Percentiles rank a stretch among this genome's conserved stretches.
These are phyloP conservation scores for Corvus cornix DNA, from an alignment of 2,113 vertebrate species.

Conservation along the genomic window DNA sequence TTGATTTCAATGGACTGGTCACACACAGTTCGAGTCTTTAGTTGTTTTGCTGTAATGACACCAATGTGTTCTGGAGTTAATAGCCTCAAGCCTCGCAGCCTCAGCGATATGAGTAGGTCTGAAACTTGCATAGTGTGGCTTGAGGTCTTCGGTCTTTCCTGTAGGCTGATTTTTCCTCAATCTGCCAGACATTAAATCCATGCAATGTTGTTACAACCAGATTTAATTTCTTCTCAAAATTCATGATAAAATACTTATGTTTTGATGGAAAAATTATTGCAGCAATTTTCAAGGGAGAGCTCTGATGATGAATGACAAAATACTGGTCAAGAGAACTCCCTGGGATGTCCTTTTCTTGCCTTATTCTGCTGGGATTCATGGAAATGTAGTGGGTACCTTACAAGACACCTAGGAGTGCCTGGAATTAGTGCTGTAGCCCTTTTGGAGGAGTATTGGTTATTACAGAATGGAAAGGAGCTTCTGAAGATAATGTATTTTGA, in stretches of 20 bases:
- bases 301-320: background rate
- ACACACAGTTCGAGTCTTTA: background rate
- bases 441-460: background rate
- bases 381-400: accelerated
- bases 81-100: background rate
- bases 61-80: background rate
- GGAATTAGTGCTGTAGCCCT: background rate
- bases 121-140: background rate
- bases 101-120: background rate
- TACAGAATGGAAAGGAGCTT: background rate
- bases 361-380: background rate
- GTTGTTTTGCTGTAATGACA: background rate
- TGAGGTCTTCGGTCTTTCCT: background rate
- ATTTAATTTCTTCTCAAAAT: background rate
- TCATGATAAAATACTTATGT: background rate
- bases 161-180: background rate
- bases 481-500: background rate
- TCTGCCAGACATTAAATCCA: background rate
- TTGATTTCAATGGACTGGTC: background rate
- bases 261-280: background rate
- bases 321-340: background rate
- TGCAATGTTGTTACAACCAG: background rate
- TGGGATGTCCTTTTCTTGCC: background rate
- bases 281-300: background rate
- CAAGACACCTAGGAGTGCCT: background rate